Evolutionary conservation across 2,797 vertebrate genomes (phyloP), one percentile per base, ranked within the genome.

Genomic region (Labeo calbasu): DNA sequence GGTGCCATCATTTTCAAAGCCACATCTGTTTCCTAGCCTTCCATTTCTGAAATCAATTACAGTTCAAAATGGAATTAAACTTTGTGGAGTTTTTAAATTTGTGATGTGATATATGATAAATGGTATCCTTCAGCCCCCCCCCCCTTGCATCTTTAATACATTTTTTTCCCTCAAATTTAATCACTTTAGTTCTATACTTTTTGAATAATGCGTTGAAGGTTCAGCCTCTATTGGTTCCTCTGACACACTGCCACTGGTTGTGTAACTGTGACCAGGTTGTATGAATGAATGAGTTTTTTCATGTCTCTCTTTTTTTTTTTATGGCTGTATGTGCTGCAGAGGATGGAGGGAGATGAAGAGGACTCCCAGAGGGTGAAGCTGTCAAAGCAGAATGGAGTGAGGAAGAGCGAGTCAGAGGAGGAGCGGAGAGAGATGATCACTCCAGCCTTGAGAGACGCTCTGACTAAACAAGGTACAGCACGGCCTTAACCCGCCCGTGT

Each of bases 391-490:
- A 93, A 94, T 0, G 70, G 79, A 0, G 66, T 88, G 89, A 93
- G 88, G 86, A 94, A 90, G 88, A 84, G 14, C 21, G 91, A 86
- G 9, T 90, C 90, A 50, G 93, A 92, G 63, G 87, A 55, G n/a
- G 96, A 96, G 59, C 89, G 90, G 83, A 93, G 97, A 88, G 96
- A 98, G 88, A 98, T 99, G 97, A 96, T 99, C 86, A 99, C 98
- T 0, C 95, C 96, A 0, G 94, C 96, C 28, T 95, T 99, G 19
- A 95, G 96, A 85, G 94, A 96, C 8, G 95, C 96, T 0, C 96
- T 99, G n/a, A 96, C 96, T 2, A 99, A 97, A 71, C 98, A 99
- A 98, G 98, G 98, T 99, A 92, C 66, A 40, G 9, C n/a, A 28
- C 6, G 2, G 36, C 61, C 63, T 68, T 68, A 55, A 83, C 81